Evolutionary conservation across 2,113 vertebrate species (phyloP).

Genomic region (Mormyrus iriodes): DNA sequence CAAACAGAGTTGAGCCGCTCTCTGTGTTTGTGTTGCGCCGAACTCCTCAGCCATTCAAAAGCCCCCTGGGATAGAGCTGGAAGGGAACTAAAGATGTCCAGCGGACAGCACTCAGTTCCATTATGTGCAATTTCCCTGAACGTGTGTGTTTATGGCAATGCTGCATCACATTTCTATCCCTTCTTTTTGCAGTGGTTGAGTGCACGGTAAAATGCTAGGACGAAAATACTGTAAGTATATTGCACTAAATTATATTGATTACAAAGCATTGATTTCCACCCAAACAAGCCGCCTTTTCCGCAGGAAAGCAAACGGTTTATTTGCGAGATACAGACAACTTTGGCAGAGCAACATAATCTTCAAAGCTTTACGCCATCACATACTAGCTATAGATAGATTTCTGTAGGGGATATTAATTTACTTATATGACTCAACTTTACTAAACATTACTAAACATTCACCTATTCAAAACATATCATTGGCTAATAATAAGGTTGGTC

Average conservation of each 20-base stretch:
- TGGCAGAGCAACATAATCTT: not conserved
- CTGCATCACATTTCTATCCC: constrained; percentile 73
- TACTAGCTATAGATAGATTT: not conserved
- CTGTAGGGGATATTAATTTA: not conserved
- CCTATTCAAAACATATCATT: not conserved
- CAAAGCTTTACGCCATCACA: not conserved
- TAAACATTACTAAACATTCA: too few relatives aligned
- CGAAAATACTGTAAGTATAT: constrained; percentile 46
- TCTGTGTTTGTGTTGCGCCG: constrained; percentile 84
- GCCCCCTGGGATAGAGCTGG: constrained; percentile 77
- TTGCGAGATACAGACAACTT: not conserved
- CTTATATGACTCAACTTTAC: not conserved
- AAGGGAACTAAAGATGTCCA: constrained; percentile 82
- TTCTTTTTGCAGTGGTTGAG: constrained; percentile 63
- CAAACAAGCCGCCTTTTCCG: constrained; percentile 32
- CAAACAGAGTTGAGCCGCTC: constrained; percentile 85
- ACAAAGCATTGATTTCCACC: constrained; percentile 23
- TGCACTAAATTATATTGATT: constrained; percentile 21
- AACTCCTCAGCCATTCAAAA: constrained; percentile 66
- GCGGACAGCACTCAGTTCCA: constrained; percentile 76
- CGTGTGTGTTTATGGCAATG: constrained; percentile 78
- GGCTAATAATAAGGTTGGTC: not conserved
- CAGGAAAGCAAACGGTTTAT: not conserved
- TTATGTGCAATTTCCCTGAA: constrained; percentile 81
- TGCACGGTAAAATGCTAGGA: constrained; percentile 51